Base-by-base conservation (phyloP, 2,797 vertebrate genomes). In the Xenops minutus region DNA sequence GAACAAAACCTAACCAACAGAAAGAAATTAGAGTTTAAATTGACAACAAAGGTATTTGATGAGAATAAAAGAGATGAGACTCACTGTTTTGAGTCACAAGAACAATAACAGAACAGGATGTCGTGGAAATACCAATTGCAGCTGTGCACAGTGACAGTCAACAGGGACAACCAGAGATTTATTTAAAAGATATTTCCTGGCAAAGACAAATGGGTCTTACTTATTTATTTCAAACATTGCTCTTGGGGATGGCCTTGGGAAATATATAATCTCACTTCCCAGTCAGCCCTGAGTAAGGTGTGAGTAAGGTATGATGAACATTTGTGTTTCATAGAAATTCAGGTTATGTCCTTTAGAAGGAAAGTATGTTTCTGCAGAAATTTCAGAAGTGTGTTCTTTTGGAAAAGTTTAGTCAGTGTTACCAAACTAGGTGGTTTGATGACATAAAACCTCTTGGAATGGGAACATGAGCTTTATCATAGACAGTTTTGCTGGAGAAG, bases 151-250 rank as follows among this genome's bases (percentile, higher is more conserved):
- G 43, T 75, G 79, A 44, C 63, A 81, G 71, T 82, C 87, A 95
- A 34, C 39, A 14, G 41, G 34, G 43, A 68, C 48, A 77, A 78
- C 30, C 9, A 84, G 56, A 85, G 69, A 69, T 92, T 78, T 77
- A 51, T 86, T 90, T 74, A 37, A 84, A 78, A 91, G 61, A 54
- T 76, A 83, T 41, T 54, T 62, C 22, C 54, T 76, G 68, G 54
- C 71, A 93, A 87, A 96, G 90, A 94, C 44, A 95, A 92, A 95
- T 87, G 72, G 10, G 34, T 36, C 58, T 95, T 80, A 55, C 75
- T 77, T 87, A 91, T 92, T 93, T 96, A 85, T 93, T 90, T 86
- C 80, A 87, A 88, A 54, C 14, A 24, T 37, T 85, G 59, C 29
- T 89, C 49, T 75, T 46, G 56, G 46, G 55, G 36, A 52, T 74